Base-by-base conservation (phyloP, 2,797 vertebrate species). In the Staurois parvus region DNA sequence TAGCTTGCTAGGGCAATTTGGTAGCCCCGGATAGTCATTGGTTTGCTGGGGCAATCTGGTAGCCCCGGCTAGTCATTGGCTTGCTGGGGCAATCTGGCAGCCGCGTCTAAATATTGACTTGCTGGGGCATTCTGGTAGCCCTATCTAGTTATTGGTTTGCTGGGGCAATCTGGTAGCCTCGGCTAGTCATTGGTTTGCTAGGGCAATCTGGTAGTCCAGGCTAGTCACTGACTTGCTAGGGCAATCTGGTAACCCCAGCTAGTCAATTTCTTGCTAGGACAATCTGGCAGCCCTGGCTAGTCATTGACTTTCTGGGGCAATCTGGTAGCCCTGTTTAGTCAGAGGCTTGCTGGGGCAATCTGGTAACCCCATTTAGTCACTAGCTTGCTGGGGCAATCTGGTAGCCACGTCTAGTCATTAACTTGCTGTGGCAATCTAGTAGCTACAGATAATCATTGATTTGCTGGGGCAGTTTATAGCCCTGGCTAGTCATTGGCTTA, bases 171-270 rank as follows among this genome's bases (percentile, higher is more conserved):
- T 9, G 52, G n/a, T n/a, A n/a, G n/a, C n/a, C n/a, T n/a, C n/a
- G 64, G 59, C 4, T 21, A 62, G 13, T 29, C 1, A n/a, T 17
- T 7, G 26, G 12, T 15, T 37, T 37, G 7, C 17, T 52, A 9
- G 75, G 75, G 59, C 52, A 24, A 59, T n/a, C 52, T 9, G 52
- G n/a, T n/a, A n/a, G n/a, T n/a, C n/a, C n/a, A n/a, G 64, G 59
- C 4, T 21, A 62, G 13, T 29, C 1, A n/a, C 9, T 7, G 26
- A 6, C 13, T 37, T 37, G 7, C 17, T 52, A 9, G 75, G 75
- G 59, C 52, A 24, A 59, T n/a, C 52, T 9, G 52, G n/a, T n/a
- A n/a, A n/a, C n/a, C n/a, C n/a, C n/a, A n/a, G n/a, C n/a, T n/a
- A n/a, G n/a, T n/a, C n/a, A n/a, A n/a, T n/a, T n/a, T n/a, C 13